Percentiles rank a stretch among this genome's conserved stretches.
Conservation (phyloP, 2,888 invertebrate genomes). For the Mactromeris polynyma region DNA sequence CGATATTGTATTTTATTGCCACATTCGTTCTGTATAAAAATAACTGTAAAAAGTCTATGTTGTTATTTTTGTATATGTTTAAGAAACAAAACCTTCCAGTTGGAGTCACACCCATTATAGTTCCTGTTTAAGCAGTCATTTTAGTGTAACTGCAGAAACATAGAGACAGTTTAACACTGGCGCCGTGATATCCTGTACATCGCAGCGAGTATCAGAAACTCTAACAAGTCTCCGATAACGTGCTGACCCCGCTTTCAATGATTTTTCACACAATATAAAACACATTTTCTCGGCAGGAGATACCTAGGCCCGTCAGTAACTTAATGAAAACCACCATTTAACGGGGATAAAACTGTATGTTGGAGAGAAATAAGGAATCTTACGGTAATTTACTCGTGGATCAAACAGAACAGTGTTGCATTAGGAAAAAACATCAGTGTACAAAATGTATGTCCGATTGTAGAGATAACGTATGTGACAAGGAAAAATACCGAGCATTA, state of each 20-base stretch:
- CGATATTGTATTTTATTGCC: too few species aligned
- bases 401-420: neutral
- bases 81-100: too few species aligned
- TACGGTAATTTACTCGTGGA: neutral
- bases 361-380: neutral
- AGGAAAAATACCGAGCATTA: too few species aligned
- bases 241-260: constrained; percentile 29
- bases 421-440: neutral
- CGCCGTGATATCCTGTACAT: neutral
- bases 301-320: constrained; percentile 11
- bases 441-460: neutral
- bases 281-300: constrained; percentile 39
- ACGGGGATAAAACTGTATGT: neutral
- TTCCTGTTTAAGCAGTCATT: neutral
- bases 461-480: too few species aligned
- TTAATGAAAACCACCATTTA: constrained; percentile 41
- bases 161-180: neutral
- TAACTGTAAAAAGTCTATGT: too few species aligned
- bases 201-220: constrained; percentile 4
- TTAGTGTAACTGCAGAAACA: neutral
- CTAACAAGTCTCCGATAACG: constrained; percentile 24
- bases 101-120: too few species aligned
- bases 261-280: constrained; percentile 50
- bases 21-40: too few species aligned
- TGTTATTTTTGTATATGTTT: too few species aligned